phyloP scores from a whole-genome alignment of 2,113 vertebrate genomes.

The Nestor notabilis region DNA sequence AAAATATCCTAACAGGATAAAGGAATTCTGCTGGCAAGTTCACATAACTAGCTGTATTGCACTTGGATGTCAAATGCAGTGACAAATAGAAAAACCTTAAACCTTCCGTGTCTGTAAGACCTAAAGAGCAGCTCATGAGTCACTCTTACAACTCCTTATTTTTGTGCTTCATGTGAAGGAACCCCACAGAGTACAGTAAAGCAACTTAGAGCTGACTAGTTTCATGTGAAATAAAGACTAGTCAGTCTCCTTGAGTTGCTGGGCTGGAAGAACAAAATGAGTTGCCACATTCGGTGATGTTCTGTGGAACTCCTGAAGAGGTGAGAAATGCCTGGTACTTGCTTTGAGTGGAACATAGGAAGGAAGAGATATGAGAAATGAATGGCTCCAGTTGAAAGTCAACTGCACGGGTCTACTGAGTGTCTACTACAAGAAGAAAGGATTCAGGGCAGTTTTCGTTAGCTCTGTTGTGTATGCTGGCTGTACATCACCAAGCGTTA shows the following conservation, averaged over 20 bases:
- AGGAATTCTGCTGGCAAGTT: background rate
- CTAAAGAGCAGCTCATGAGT: background rate
- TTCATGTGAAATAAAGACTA: background rate
- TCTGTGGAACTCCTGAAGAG: background rate
- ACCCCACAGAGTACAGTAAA: background rate
- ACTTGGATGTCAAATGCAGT: background rate
- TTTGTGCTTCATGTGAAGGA: background rate
- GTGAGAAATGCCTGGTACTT: background rate
- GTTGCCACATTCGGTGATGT: background rate
- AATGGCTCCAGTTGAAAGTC: background rate
- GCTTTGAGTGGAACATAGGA: background rate
- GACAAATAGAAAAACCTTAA: background rate
- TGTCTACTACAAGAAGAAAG: background rate
- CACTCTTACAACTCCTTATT: background rate
- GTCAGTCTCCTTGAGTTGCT: background rate
- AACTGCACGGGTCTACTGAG: background rate
- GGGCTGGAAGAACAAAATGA: background rate
- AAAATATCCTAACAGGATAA: background rate
- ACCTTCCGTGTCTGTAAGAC: background rate
- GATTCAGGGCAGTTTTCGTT: background rate
- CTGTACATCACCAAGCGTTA: background rate
- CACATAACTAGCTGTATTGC: background rate
- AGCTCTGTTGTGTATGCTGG: background rate
- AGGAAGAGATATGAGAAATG: background rate
- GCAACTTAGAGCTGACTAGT: background rate